Base-by-base conservation (phyloP, 1,140 invertebrate genomes). In the Euborellia annulipes region DNA sequence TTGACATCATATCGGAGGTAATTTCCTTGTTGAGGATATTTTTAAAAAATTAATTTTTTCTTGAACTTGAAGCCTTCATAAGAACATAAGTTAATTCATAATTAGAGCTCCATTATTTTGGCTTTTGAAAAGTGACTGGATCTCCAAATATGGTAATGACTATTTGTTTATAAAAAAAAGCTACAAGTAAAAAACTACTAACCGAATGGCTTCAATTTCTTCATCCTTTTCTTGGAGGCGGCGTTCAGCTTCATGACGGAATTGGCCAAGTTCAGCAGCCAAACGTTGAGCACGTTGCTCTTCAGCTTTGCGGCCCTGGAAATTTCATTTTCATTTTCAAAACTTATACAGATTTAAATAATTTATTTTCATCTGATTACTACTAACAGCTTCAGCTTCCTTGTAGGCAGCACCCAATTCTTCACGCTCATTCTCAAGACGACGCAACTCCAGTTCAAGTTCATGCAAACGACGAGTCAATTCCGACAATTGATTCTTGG, bases 391-490 rank as follows among this genome's bases (percentile, higher is more conserved):
- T 70, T 95, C 90, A 55, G 90, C 88, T 75, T 94, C 92, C 65
- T 91, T 91, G 75, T 93, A 92, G 51, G 91, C 91, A 53, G 88
- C 87, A 53, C 86, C 85, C 53, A 95, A 79, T 72, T 96, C 91
- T 62, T 94, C 90, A 57, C 91, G 82, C 68, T 96, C 92, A 63
- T 93, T 94, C 72, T 95, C 92, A 67, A 96, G 71, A 59, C 92
- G 84, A 66, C 90, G 85, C 60, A 92, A 76, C 71, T 96, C 92
- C 58, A 94, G 69, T 65, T 96, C 92, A 65, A 94, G 65, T 67
- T 96, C 92, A 65, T 95, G 92, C 57, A 92, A 76, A 66, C 90
- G 82, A 60, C 92, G 85, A 66, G 77, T 92, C 68, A 91, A 75
- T 63, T 96, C 91, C 55, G 83, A 80, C 57, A 94, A 67, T 55